Evolutionary conservation across 2,888 invertebrate genomes (phyloP).

Genomic region (Chrysina gloriosa): DNA sequence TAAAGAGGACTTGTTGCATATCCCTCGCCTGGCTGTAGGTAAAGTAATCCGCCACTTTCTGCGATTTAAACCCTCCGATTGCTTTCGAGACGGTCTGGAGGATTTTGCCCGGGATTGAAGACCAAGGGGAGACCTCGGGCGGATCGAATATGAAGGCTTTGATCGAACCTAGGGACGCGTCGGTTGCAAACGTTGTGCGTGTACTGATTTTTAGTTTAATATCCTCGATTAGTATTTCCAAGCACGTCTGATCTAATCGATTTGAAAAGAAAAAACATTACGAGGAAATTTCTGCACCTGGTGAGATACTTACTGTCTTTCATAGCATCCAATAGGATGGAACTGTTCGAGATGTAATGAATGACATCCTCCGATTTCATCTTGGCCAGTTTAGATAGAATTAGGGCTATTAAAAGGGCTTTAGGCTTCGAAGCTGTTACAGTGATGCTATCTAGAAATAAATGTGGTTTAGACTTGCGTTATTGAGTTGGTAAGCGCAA

Average conservation of each 20-base stretch:
- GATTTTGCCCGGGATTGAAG: neutral
- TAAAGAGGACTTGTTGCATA: conserved; percentile 68
- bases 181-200: conserved; percentile 62
- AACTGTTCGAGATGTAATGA: conserved; percentile 57
- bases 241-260: conserved; percentile 73
- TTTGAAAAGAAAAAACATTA: too few species aligned
- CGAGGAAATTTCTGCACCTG: conserved; percentile 19
- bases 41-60: conserved; percentile 16
- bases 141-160: conserved; percentile 68
- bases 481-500: too few species aligned
- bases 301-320: conserved; percentile 56
- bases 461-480: conserved; percentile 2
- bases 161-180: conserved; percentile 63
- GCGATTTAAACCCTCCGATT: neutral
- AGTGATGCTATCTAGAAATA: conserved; percentile 68
- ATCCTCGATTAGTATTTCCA: conserved; percentile 73
- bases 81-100: neutral
- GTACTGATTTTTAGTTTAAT: conserved; percentile 62
- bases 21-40: conserved; percentile 49
- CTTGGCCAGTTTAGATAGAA: conserved; percentile 61
- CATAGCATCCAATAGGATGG: conserved; percentile 61
- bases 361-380: conserved; percentile 56
- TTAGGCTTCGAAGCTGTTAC: conserved; percentile 75
- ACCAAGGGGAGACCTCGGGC: conserved; percentile 41
- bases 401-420: conserved; percentile 69